Base-by-base conservation (phyloP, 2,797 vertebrate species). In the Hipposideros larvatus region DNA sequence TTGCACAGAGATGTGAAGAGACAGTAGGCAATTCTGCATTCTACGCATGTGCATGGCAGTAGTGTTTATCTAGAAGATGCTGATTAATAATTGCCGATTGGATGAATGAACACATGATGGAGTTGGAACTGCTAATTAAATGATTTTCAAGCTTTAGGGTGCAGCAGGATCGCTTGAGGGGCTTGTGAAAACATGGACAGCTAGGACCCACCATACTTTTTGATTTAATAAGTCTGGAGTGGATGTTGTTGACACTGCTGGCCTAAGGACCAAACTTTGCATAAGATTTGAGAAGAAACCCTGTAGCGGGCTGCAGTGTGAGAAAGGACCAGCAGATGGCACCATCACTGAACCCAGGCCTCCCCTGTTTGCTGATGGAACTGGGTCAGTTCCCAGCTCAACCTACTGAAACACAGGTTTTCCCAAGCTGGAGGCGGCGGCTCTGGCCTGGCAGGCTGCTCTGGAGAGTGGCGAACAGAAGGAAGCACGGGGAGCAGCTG, bases 261-360 rank as follows among this genome's bases (percentile, higher is more conserved):
- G 16, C 28, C 37, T 22, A 7, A 37, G 43, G 61, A 85, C 48
- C 61, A 37, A 57, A 37, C 21, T 37, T 68, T 15, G 34, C 5
- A 3, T 41, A 16, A 1, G 48, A 46, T 59, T 51, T 46, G 28
- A 41, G 37, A 80, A 83, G 73, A 34, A 46, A 14, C 16, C 11
- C 48, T 28, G 19, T 1, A 5, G 22, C 11, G 10, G 41, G 63
- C 94, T 92, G 5, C 63, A 84, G 90, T 79, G 19, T 2, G 9
- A 73, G 68, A 11, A 16, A 4, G 0, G 75, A 65, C 98, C 98
- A 91, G 98, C 43, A 98, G 98, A 95, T 97, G 98, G 98, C 92
- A 97, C 94, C 65, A 66, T 88, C 66, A 87, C 26, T 2, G 83
- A 98, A 79, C 37, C 31, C 22, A 55, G 37, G 37, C 53, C 63